Percentiles rank a stretch among this genome's conserved stretches.
These are phyloP conservation scores for Odontamblyopus rebecca DNA, from an alignment of 2,797 vertebrate species.

Conservation along the genomic window DNA sequence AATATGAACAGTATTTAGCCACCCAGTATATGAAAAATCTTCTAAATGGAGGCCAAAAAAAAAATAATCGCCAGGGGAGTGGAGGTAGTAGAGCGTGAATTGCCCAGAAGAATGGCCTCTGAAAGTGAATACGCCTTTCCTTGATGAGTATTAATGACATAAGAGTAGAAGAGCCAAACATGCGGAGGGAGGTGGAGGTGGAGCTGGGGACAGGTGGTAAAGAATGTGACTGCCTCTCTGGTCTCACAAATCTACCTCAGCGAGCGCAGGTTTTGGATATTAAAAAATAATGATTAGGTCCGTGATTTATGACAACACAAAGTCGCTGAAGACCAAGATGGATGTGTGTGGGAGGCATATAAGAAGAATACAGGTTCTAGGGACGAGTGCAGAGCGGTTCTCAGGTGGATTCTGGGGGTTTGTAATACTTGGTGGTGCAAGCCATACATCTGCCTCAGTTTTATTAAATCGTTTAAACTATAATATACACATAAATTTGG, in stretches of 20 bases:
- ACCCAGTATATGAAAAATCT: slow-evolving; percentile 1
- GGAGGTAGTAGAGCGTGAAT: slow-evolving; percentile 50
- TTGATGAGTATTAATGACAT: slow-evolving; percentile 74
- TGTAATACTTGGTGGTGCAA: slow-evolving; percentile 13
- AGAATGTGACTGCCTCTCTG: slow-evolving; percentile 56
- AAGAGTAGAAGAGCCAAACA: slow-evolving; percentile 66
- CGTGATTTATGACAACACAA: slow-evolving; percentile 75
- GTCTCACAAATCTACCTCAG: slow-evolving; percentile 30
- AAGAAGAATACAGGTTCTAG: slow-evolving; percentile 51
- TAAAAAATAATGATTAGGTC: slow-evolving; percentile 76
- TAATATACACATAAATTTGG: neutral
- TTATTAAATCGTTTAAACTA: slow-evolving; percentile 5
- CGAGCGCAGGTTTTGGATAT: slow-evolving; percentile 60
- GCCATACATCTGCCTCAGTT: slow-evolving; percentile 4
- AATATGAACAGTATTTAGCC: no score
- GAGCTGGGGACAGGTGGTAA: slow-evolving; percentile 54
- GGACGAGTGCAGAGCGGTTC: slow-evolving; percentile 13
- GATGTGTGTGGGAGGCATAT: slow-evolving; percentile 43
- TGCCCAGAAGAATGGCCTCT: slow-evolving; percentile 45
- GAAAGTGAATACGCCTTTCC: slow-evolving; percentile 50
- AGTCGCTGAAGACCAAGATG: slow-evolving; percentile 67
- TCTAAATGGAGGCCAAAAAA: slow-evolving; percentile 16
- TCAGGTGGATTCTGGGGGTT: slow-evolving; percentile 8
- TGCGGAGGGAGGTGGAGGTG: slow-evolving; percentile 45
- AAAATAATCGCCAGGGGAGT: slow-evolving; percentile 36